These are phyloP conservation scores for Acanthaster planci DNA, from an alignment of 35 echinoderm and acorn worm species.

Conservation along the genomic window DNA sequence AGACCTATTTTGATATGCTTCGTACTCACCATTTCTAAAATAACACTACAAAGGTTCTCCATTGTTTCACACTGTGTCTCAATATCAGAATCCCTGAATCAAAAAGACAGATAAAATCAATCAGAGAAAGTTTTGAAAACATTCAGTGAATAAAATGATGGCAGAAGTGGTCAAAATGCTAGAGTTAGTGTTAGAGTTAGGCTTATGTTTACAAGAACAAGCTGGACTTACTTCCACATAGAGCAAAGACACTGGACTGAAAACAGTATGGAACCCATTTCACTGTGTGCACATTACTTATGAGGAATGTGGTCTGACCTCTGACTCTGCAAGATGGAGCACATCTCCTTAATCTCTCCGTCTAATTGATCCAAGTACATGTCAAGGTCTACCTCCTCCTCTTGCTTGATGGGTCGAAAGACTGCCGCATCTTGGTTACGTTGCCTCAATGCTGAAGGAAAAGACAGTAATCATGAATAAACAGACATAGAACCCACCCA, in stretches of 20 bases:
- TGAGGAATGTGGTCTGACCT: slow-evolving; percentile 24
- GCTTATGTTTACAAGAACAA: no score
- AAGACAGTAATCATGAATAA: background rate
- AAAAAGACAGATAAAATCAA: background rate
- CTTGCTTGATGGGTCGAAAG: slow-evolving; percentile 86
- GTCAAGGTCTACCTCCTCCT: slow-evolving; percentile 79
- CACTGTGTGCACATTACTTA: no score
- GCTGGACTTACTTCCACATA: no score
- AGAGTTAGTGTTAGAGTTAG: no score
- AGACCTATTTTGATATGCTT: no score
- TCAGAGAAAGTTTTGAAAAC: no score
- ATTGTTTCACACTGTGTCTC: slow-evolving; percentile 91
- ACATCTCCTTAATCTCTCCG: slow-evolving; percentile 87
- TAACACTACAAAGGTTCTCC: slow-evolving; percentile 75
- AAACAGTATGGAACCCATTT: no score
- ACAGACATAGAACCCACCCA: no score
- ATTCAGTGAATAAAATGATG: no score
- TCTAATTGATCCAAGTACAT: slow-evolving; percentile 82
- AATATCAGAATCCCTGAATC: slow-evolving; percentile 71
- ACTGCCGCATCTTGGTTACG: slow-evolving; percentile 6
- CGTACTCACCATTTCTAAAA: slow-evolving; percentile 78
- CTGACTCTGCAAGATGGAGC: slow-evolving; percentile 43
- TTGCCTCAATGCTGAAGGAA: background rate
- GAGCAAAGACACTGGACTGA: no score
- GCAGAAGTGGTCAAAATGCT: no score